Conservation (phyloP, 2,888 invertebrate genomes). For the Spialia ferax region DNA sequence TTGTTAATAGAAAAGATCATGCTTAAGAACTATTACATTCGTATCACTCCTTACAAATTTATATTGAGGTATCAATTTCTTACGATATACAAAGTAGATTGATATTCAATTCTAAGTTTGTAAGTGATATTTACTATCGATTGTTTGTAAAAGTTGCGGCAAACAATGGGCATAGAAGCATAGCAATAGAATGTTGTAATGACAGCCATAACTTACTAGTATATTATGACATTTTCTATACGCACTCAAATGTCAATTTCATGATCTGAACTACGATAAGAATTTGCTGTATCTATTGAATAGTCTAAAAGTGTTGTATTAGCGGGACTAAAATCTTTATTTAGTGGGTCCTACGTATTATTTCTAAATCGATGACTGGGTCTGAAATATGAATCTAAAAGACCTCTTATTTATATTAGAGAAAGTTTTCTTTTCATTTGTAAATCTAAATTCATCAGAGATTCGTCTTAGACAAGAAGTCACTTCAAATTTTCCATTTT, state of each 20-base stretch:
- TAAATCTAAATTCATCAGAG: no score
- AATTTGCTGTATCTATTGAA: not conserved
- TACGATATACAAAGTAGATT: not conserved
- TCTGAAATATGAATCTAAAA: no score
- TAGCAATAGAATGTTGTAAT: constrained; percentile 23
- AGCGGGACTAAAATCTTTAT: not conserved
- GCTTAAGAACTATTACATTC: no score
- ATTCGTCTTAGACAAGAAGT: no score
- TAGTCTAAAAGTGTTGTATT: not conserved
- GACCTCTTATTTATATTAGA: no score
- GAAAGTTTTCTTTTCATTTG: no score
- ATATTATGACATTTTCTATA: constrained; percentile 15
- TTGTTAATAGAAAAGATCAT: no score
- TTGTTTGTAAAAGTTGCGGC: constrained; percentile 31
- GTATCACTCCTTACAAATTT: not conserved
- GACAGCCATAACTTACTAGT: constrained; percentile 13
- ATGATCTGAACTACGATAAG: not conserved
- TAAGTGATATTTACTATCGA: constrained; percentile 27
- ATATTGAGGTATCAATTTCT: not conserved
- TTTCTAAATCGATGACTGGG: no score
- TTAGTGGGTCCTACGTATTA: not conserved
- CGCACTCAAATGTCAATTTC: constrained; percentile 17
- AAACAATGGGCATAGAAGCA: constrained; percentile 21
- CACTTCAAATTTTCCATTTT: no score
- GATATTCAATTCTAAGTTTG: constrained; percentile 11